Percentiles rank a stretch among this genome's conserved stretches.
Evolutionary conservation across 2,888 invertebrate species (phyloP).

Genomic region (Scrobipalpa atriplicella): DNA sequence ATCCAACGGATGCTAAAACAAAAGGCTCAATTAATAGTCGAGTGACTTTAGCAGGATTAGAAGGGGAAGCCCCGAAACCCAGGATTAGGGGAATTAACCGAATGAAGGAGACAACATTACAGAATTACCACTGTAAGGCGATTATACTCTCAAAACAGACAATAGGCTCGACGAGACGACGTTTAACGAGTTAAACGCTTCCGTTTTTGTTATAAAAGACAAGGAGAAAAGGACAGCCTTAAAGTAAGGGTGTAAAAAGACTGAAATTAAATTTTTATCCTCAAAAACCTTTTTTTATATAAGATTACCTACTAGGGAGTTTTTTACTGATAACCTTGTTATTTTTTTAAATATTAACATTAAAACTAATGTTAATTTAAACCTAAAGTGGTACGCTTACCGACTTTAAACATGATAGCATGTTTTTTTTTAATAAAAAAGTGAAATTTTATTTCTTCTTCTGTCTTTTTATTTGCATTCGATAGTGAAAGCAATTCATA

Average conservation of each 20-base stretch:
- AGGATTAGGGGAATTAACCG: slow-evolving; percentile 42
- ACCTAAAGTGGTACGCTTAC: too few relatives aligned
- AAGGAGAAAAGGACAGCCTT: slow-evolving; percentile 3
- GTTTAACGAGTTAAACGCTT: slow-evolving; percentile 34
- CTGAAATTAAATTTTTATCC: not conserved
- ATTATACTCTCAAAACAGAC: slow-evolving; percentile 38
- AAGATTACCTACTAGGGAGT: too few relatives aligned
- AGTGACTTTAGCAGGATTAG: slow-evolving; percentile 53
- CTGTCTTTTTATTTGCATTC: not conserved
- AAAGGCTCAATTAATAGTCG: slow-evolving; percentile 53
- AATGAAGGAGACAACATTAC: slow-evolving; percentile 48
- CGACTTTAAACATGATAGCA: too few relatives aligned
- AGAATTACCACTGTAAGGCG: slow-evolving; percentile 51
- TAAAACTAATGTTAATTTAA: too few relatives aligned
- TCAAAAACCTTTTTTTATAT: not conserved
- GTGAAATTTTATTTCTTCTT: not conserved
- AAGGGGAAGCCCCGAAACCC: slow-evolving; percentile 29
- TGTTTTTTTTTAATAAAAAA: not conserved
- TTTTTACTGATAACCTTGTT: too few relatives aligned
- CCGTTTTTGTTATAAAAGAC: slow-evolving; percentile 18
- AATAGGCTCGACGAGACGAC: slow-evolving; percentile 36
- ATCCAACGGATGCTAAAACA: slow-evolving; percentile 36
- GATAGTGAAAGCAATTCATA: not conserved
- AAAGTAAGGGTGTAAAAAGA: not conserved
- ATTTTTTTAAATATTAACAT: too few relatives aligned